A percentile compares a stretch with the other conserved stretches of the same genome.
Evolutionary conservation across 1,140 invertebrate genomes (phyloP).

Genomic region (Papilio helenus): DNA sequence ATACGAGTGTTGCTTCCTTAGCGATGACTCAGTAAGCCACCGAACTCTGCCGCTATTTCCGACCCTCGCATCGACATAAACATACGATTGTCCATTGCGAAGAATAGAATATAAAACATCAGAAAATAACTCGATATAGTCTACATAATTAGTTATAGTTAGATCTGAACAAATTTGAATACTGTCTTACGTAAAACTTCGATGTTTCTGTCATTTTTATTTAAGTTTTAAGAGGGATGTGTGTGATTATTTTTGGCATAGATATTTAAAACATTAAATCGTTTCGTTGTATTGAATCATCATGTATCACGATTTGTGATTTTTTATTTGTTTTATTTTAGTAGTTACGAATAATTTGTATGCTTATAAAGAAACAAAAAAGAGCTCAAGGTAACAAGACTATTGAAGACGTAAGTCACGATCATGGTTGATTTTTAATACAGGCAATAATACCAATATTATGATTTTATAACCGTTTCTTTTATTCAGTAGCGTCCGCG

Average conservation of each 20-base stretch:
- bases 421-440: constrained; percentile 10
- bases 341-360: constrained; percentile 6
- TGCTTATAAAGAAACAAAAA: not conserved
- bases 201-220: too few relatives aligned
- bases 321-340: not conserved
- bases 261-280: not conserved
- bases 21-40: constrained; percentile 34
- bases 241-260: not conserved
- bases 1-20: constrained; percentile 26
- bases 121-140: not conserved
- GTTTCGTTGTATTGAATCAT: not conserved
- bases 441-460: not conserved
- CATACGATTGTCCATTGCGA: not conserved
- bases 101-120: not conserved
- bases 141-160: not conserved
- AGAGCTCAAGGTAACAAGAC: not conserved
- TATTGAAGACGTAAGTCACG: constrained; percentile 16
- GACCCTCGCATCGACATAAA: not conserved
- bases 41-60: constrained; percentile 44
- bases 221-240: too few relatives aligned
- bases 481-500: constrained; percentile 3
- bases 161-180: not conserved
- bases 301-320: not conserved
- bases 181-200: not conserved
- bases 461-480: not conserved